phyloP scores from a whole-genome alignment of 53 echinoderm and acorn worm species.

The Actinopyga echinites region DNA sequence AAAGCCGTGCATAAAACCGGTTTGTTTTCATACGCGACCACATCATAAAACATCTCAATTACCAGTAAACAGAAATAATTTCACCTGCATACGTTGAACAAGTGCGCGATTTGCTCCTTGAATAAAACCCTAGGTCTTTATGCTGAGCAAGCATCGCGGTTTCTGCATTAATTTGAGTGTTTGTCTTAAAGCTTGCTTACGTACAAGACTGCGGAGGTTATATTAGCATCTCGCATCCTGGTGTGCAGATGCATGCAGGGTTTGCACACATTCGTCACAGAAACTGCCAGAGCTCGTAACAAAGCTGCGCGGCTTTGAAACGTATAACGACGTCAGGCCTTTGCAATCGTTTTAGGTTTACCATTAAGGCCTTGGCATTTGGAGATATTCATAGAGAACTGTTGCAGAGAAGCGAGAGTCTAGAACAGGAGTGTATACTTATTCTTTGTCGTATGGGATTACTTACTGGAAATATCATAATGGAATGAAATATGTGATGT shows the following conservation, averaged over 20 bases:
- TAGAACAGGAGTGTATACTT: neutral
- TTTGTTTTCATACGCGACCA: too few species aligned
- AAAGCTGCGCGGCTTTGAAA: neutral
- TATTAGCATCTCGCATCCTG: constrained; percentile 19
- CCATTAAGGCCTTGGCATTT: neutral
- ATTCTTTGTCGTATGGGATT: neutral
- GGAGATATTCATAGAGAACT: neutral
- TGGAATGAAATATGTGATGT: constrained; percentile 9
- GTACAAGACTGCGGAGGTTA: constrained; percentile 3
- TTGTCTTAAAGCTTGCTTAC: constrained; percentile 34
- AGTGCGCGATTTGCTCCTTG: too few species aligned
- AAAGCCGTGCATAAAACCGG: too few species aligned
- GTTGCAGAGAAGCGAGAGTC: neutral
- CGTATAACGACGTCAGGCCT: too few species aligned
- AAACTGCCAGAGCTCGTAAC: neutral
- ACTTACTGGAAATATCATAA: constrained; percentile 1
- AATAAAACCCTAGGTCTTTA: too few species aligned
- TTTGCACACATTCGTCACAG: constrained; percentile 1
- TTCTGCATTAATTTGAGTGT: constrained; percentile 38
- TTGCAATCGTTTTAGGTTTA: neutral
- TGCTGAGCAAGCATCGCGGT: neutral
- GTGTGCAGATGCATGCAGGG: neutral
- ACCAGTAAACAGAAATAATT: too few species aligned
- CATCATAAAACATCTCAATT: too few species aligned
- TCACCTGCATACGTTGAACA: too few species aligned